Evolutionary conservation across 2,888 invertebrate genomes (phyloP).

Genomic region (Drosophila sordidapex): DNA sequence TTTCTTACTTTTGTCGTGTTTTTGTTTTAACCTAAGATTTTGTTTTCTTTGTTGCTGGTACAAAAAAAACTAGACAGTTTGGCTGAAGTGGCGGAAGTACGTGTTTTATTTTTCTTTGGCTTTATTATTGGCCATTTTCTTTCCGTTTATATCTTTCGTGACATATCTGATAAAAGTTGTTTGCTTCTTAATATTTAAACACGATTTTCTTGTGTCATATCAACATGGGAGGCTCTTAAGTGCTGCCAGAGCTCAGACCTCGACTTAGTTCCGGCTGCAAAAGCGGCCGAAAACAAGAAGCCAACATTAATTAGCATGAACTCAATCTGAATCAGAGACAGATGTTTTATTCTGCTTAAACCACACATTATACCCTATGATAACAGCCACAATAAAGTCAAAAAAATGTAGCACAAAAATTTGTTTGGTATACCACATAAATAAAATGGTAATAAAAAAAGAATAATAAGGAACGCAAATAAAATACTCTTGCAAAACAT

Average conservation of each 20-base stretch:
- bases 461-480: background rate
- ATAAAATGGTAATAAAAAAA: conserved; percentile 30
- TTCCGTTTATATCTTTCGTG: conserved; percentile 58
- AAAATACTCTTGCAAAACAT: background rate
- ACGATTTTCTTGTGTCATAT: conserved; percentile 55
- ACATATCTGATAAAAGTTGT: conserved; percentile 44
- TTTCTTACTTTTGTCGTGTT: background rate
- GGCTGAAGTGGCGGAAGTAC: conserved; percentile 60
- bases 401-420: conserved; percentile 42
- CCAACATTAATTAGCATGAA: conserved; percentile 58
- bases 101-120: conserved; percentile 44
- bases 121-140: conserved; percentile 37
- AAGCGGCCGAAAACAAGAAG: conserved; percentile 31
- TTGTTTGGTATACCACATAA: conserved; percentile 17
- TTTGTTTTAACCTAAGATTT: background rate
- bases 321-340: conserved; percentile 55
- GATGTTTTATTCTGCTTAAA: conserved; percentile 23
- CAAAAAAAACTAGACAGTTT: conserved; percentile 17
- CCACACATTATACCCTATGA: conserved; percentile 33
- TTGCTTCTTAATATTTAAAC: conserved; percentile 51
- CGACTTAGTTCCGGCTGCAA: conserved; percentile 64
- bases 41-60: conserved; percentile 6
- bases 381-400: conserved; percentile 17
- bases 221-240: conserved; percentile 29
- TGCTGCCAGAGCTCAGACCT: conserved; percentile 41